Evolutionary conservation across 2,113 vertebrate genomes (phyloP).

Genomic region (Zapus hudsonius): DNA sequence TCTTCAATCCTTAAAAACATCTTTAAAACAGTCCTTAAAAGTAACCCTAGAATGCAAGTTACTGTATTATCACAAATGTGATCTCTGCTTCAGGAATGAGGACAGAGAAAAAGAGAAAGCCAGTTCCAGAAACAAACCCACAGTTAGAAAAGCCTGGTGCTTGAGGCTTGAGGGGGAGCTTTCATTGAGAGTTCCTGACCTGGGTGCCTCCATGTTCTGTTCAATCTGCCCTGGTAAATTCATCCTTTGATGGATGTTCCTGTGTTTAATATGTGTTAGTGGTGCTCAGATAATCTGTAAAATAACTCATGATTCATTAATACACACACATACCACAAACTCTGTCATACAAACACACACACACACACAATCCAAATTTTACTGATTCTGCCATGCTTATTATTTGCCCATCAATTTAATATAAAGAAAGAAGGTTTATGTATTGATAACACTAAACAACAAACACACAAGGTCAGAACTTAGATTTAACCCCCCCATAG

Average conservation of each 20-base stretch:
- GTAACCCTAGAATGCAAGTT: fast-evolving
- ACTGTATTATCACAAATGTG: background rate
- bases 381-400: background rate
- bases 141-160: background rate
- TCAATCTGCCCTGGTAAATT: background rate
- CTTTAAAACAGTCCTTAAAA: no score
- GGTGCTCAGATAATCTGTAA: background rate
- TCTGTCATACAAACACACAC: no score
- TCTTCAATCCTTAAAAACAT: background rate
- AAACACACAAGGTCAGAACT: background rate
- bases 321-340: no score
- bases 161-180: background rate
- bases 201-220: background rate
- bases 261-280: background rate
- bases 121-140: background rate
- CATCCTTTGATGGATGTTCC: background rate
- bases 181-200: background rate
- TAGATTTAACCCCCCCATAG: background rate
- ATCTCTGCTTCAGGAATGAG: background rate
- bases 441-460: background rate
- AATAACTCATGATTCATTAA: background rate
- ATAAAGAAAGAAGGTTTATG: background rate
- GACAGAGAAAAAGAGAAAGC: background rate
- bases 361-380: no score
- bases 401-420: background rate